phyloP scores from a whole-genome alignment of 2,797 vertebrate genomes.

The Peromyscus nudipes region DNA sequence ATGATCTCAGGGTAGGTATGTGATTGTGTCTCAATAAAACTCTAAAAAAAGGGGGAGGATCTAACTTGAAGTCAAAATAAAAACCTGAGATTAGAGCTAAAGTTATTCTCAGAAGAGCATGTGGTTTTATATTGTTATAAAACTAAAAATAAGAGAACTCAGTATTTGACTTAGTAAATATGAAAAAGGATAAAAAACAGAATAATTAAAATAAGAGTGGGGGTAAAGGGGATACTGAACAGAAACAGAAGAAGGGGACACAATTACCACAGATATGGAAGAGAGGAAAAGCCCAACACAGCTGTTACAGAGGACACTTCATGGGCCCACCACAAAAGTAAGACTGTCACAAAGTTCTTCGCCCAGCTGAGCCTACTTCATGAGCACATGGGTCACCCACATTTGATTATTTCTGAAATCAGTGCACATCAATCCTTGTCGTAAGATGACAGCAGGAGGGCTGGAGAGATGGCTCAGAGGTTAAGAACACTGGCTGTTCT shows the following conservation, averaged over 20 bases:
- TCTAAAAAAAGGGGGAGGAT: background rate
- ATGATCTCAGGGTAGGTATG: background rate
- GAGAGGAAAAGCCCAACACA: background rate
- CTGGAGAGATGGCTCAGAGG: background rate
- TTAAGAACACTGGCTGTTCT: too few species aligned
- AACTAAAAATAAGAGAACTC: constrained; percentile 32
- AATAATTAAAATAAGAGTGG: background rate
- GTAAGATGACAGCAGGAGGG: rapidly evolving
- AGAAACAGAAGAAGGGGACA: background rate
- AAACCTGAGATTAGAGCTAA: background rate
- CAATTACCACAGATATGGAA: background rate
- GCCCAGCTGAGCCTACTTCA: background rate
- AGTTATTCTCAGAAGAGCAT: background rate
- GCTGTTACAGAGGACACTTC: background rate
- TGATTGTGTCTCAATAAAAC: background rate
- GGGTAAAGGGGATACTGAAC: background rate
- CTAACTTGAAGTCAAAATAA: constrained; percentile 12
- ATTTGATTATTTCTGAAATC: background rate
- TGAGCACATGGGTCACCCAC: background rate
- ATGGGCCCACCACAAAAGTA: background rate
- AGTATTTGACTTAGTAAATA: background rate
- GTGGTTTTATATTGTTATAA: background rate
- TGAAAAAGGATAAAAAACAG: background rate
- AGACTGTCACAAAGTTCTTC: background rate
- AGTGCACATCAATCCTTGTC: background rate